Conservation (phyloP, 2,113 vertebrate genomes). For the Platanista minor region DNA sequence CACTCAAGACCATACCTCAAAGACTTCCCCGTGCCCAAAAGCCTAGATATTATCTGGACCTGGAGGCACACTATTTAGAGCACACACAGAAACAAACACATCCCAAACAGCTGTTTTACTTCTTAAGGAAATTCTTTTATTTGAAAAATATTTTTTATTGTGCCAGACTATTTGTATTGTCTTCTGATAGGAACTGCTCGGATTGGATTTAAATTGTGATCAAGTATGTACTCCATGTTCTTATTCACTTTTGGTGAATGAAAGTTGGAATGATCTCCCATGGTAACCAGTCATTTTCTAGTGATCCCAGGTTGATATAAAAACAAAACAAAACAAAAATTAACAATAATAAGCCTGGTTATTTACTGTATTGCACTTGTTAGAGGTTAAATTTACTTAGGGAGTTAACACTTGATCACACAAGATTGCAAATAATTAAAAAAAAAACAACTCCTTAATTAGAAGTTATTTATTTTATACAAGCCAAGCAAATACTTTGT, state of each 20-base stretch:
- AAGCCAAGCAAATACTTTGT: neutral
- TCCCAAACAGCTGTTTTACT: neutral
- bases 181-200: neutral
- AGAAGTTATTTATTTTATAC: slow-evolving; percentile 18
- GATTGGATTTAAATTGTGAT: neutral
- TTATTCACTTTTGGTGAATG: neutral
- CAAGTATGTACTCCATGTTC: neutral
- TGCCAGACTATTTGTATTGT: neutral
- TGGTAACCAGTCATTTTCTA: neutral
- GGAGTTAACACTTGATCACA: neutral
- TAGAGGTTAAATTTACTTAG: slow-evolving; percentile 1
- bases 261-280: neutral
- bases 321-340: neutral
- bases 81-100: neutral
- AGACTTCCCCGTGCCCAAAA: neutral
- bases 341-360: neutral
- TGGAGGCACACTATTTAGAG: neutral
- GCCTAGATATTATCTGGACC: neutral
- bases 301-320: neutral
- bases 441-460: neutral
- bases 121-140: neutral
- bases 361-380: neutral
- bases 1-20: neutral
- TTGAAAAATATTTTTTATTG: neutral
- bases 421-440: neutral